Evolutionary conservation across 2,113 vertebrate genomes (phyloP).

Genomic region (Lagopus leucura): DNA sequence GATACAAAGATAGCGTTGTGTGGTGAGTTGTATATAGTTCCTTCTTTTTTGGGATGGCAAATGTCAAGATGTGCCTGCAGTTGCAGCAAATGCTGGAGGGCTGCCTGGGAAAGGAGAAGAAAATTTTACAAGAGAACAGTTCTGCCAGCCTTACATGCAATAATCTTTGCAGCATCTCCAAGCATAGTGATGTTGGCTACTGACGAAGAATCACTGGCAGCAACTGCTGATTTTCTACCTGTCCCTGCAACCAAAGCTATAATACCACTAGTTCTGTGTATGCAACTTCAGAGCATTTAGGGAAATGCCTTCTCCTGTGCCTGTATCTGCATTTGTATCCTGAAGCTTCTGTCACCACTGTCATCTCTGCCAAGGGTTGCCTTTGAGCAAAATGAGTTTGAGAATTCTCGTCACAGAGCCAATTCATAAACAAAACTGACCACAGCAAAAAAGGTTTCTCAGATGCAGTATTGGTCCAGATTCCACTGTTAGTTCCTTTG

Average conservation of each 20-base stretch:
- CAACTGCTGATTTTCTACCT: slow-evolving; percentile 55
- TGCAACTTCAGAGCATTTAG: not conserved
- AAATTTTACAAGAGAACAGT: not conserved
- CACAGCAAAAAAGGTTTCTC: not conserved
- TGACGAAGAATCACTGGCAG: slow-evolving; percentile 33
- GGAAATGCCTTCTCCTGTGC: not conserved
- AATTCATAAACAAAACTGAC: not conserved
- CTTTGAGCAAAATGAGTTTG: not conserved
- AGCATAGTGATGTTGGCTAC: not conserved
- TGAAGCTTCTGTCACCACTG: not conserved
- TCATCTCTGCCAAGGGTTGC: not conserved
- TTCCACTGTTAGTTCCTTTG: not conserved
- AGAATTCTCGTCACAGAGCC: not conserved
- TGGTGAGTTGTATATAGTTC: slow-evolving; percentile 18
- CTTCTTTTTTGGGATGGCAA: slow-evolving; percentile 4
- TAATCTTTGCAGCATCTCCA: slow-evolving; percentile 22
- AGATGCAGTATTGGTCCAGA: fast-evolving
- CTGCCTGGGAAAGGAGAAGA: not conserved
- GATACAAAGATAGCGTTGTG: not conserved
- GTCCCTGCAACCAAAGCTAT: slow-evolving; percentile 17
- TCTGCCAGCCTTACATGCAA: not conserved
- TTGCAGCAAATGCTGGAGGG: slow-evolving; percentile 6
- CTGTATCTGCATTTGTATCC: not conserved
- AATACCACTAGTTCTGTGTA: not conserved
- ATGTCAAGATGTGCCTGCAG: not conserved